phyloP scores from a whole-genome alignment of 2,888 invertebrate species.

The Dorcus parallelipipedus region DNA sequence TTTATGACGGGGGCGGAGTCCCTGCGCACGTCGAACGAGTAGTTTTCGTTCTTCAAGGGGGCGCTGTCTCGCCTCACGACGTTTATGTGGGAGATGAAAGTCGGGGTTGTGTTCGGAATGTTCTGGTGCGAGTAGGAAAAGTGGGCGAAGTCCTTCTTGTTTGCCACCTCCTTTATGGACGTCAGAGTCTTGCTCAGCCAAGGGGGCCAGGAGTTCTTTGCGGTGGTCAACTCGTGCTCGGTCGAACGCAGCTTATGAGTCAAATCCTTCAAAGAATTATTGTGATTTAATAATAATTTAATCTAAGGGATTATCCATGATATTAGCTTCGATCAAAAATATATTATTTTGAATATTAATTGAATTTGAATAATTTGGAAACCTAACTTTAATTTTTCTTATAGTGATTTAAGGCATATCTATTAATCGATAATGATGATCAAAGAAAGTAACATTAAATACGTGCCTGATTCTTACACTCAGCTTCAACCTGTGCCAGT shows the following conservation, averaged over 20 bases:
- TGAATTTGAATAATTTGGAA: too few relatives aligned
- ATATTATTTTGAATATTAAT: too few relatives aligned
- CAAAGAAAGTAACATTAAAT: too few relatives aligned
- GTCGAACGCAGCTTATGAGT: conserved; percentile 86
- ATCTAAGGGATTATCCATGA: too few relatives aligned
- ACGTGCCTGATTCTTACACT: conserved; percentile 86
- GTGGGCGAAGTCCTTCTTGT: conserved; percentile 53
- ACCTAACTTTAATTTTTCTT: too few relatives aligned
- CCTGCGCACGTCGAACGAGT: conserved; percentile 33
- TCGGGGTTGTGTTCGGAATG: conserved; percentile 36
- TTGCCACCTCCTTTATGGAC: conserved; percentile 70
- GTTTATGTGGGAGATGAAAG: conserved; percentile 48
- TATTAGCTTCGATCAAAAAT: too few relatives aligned
- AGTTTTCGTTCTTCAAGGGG: conserved; percentile 37
- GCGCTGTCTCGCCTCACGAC: conserved; percentile 51
- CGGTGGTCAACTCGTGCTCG: conserved; percentile 69
- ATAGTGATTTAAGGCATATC: too few relatives aligned
- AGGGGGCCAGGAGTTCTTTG: conserved; percentile 78
- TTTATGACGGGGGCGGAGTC: conserved; percentile 46
- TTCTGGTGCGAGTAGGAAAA: conserved; percentile 37
- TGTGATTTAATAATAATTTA: too few relatives aligned
- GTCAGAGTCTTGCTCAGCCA: conserved; percentile 93
- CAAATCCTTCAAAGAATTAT: conserved; percentile 62
- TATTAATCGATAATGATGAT: too few relatives aligned
- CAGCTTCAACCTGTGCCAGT: conserved; percentile 93